These are phyloP conservation scores for Heterodera filipjevi DNA, from an alignment of 2,888 invertebrate genomes.

Conservation along the genomic window DNA sequence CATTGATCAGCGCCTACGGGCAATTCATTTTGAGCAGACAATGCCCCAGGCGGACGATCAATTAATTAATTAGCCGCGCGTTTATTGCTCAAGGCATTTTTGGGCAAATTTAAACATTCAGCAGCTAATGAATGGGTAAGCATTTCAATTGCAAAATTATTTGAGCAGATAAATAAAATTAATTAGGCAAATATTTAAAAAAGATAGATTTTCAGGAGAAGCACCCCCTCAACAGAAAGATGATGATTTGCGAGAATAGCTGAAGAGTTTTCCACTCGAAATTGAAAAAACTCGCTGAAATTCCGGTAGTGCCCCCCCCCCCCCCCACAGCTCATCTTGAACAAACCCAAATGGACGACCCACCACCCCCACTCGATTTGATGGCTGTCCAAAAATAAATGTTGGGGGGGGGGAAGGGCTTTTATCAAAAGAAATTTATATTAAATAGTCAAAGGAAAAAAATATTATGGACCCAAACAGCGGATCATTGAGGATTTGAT, in stretches of 20 bases:
- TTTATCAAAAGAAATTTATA: no score
- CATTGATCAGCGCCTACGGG: constrained; percentile 7
- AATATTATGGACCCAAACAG: no score
- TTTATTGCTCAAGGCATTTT: not conserved
- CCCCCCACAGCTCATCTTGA: not conserved
- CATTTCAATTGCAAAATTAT: no score
- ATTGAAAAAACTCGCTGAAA: not conserved
- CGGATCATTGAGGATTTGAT: no score
- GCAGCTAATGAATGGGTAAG: no score
- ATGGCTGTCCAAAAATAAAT: constrained; percentile 7
- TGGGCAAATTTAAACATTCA: not conserved
- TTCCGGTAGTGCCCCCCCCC: not conserved
- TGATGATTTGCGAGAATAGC: not conserved
- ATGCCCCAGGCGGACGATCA: not conserved
- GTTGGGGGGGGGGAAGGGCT: no score
- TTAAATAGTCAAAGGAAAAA: not conserved
- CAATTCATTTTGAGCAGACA: not conserved
- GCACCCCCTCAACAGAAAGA: not conserved
- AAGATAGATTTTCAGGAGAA: no score
- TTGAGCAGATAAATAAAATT: no score
- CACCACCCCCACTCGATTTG: not conserved
- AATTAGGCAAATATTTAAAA: no score
- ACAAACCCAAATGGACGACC: not conserved
- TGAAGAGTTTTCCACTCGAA: not conserved
- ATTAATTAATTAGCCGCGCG: not conserved